phyloP scores from a whole-genome alignment of 1,140 invertebrate species.

The Xylocopa sonorina region DNA sequence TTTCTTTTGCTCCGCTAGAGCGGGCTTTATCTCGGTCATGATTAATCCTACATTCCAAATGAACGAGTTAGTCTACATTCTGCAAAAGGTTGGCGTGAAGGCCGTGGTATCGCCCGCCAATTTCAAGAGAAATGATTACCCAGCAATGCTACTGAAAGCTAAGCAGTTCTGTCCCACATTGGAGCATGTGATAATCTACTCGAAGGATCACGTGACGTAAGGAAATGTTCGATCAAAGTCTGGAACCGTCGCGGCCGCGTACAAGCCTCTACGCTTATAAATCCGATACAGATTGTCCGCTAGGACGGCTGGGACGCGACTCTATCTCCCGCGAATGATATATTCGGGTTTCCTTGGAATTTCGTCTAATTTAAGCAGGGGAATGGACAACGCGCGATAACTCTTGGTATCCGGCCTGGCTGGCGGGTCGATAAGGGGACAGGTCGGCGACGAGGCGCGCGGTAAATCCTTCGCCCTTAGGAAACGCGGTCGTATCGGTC shows the following conservation, averaged over 20 bases:
- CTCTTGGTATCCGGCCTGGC: slow-evolving; percentile 22
- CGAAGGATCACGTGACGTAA: slow-evolving; percentile 82
- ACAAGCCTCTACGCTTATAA: neutral
- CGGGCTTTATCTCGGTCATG: slow-evolving; percentile 91
- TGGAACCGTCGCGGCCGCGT: slow-evolving; percentile 59
- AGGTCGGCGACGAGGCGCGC: neutral
- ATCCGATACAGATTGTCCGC: neutral
- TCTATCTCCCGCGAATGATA: slow-evolving; percentile 15
- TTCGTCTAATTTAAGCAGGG: slow-evolving; percentile 37
- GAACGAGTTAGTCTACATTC: slow-evolving; percentile 89
- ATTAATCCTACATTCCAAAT: slow-evolving; percentile 93
- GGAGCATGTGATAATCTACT: slow-evolving; percentile 83
- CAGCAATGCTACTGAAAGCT: slow-evolving; percentile 84
- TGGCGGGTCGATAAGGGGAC: slow-evolving; percentile 30
- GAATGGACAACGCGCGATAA: slow-evolving; percentile 30
- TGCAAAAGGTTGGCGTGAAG: slow-evolving; percentile 90
- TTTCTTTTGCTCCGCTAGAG: slow-evolving; percentile 89
- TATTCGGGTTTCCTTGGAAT: slow-evolving; percentile 13
- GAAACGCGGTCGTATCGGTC: slow-evolving; percentile 28
- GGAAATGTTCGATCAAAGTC: slow-evolving; percentile 63
- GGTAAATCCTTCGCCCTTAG: slow-evolving; percentile 46
- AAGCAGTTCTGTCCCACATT: slow-evolving; percentile 76
- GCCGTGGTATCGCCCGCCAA: slow-evolving; percentile 86
- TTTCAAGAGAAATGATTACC: slow-evolving; percentile 88
- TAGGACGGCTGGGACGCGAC: neutral